Conservation (phyloP, 2,113 vertebrate species). For the Hippocampus barbouri region DNA sequence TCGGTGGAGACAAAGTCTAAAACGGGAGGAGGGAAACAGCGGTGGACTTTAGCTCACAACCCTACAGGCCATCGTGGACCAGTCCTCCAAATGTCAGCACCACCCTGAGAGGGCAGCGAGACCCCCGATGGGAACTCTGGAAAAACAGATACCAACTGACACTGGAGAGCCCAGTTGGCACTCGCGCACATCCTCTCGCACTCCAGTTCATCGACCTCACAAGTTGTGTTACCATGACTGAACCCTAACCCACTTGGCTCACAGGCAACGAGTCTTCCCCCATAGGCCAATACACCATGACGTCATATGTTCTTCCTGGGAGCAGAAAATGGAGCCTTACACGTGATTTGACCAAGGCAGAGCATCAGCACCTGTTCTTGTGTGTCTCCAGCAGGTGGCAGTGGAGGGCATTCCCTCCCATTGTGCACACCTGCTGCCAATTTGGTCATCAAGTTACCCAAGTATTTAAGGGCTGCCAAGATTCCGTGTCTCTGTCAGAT, state of each 20-base stretch:
- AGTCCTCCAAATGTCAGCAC: constrained; percentile 64
- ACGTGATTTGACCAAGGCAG: too few relatives aligned
- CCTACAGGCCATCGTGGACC: constrained; percentile 50
- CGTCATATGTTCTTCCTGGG: not conserved
- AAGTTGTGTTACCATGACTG: constrained; percentile 19
- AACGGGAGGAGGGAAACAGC: constrained; percentile 14
- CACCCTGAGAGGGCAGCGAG: constrained; percentile 45
- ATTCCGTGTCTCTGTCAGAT: too few relatives aligned
- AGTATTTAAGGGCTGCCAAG: too few relatives aligned
- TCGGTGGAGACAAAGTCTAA: constrained; percentile 42
- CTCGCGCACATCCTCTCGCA: constrained; percentile 20
- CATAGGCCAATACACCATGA: not conserved
- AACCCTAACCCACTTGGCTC: constrained; percentile 18
- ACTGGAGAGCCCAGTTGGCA: constrained; percentile 28
- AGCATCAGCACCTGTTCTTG: too few relatives aligned
- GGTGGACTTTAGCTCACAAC: constrained; percentile 31
- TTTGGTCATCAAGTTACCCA: too few relatives aligned
- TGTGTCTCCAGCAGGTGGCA: too few relatives aligned
- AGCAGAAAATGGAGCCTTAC: too few relatives aligned
- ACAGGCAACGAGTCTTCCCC: constrained; percentile 8
- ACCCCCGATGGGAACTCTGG: constrained; percentile 47
- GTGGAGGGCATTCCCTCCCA: too few relatives aligned
- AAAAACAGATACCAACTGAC: constrained; percentile 55
- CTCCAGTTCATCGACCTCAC: constrained; percentile 16
- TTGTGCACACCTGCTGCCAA: too few relatives aligned